These are phyloP conservation scores for Hemithea aestivaria DNA, from an alignment of 2,888 invertebrate species.

Conservation along the genomic window DNA sequence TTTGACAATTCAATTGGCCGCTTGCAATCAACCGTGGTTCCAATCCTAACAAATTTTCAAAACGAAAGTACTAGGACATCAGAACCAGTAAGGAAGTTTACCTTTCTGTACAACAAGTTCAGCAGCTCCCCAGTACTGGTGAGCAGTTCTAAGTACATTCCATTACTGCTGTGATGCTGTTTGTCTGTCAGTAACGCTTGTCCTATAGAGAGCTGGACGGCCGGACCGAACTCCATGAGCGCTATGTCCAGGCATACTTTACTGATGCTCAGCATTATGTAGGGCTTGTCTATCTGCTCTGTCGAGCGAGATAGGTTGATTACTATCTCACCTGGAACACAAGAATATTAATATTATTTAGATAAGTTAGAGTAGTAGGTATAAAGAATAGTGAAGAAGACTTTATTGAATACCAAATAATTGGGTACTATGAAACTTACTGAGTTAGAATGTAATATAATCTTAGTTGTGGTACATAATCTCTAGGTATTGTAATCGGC, in stretches of 20 bases:
- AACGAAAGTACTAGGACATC: too few species aligned
- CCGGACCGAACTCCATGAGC: slow-evolving; percentile 88
- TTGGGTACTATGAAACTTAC: too few species aligned
- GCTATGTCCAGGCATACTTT: slow-evolving; percentile 86
- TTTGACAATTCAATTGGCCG: too few species aligned
- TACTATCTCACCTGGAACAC: slow-evolving; percentile 75
- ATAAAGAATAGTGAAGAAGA: too few species aligned
- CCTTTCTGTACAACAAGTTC: slow-evolving; percentile 87
- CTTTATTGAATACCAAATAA: too few species aligned
- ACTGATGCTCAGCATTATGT: slow-evolving; percentile 84
- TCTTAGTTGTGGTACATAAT: too few species aligned
- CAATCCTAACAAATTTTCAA: too few species aligned
- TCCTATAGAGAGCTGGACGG: slow-evolving; percentile 80
- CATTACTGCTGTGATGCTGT: slow-evolving; percentile 85
- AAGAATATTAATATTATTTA: not conserved
- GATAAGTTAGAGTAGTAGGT: not conserved
- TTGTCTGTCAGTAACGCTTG: slow-evolving; percentile 82
- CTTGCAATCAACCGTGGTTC: too few species aligned
- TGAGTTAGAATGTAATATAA: too few species aligned
- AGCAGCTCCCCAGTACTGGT: slow-evolving; percentile 84
- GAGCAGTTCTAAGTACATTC: slow-evolving; percentile 87
- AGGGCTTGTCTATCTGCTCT: slow-evolving; percentile 84
- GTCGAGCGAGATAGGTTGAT: slow-evolving; percentile 82
- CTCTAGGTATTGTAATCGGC: too few species aligned
- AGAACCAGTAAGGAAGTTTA: slow-evolving; percentile 51